These are phyloP conservation scores for Leptopilina clavipes DNA, from an alignment of 1,140 invertebrate species.

Conservation along the genomic window DNA sequence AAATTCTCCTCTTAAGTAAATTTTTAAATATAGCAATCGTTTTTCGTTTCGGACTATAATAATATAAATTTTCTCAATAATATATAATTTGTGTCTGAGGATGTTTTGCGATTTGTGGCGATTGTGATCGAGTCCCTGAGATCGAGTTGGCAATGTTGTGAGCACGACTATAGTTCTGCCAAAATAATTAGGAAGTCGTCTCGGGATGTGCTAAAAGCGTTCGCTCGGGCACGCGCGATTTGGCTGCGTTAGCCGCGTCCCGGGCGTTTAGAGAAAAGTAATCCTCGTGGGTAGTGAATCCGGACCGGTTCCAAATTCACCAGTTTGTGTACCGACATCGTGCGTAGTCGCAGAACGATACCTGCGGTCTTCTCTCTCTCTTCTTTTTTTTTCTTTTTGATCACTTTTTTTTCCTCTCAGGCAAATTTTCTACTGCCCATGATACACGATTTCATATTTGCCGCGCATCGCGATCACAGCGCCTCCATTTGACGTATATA, in stretches of 20 bases:
- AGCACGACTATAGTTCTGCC: constrained; percentile 75
- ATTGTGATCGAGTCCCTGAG: constrained; percentile 52
- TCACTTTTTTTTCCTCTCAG: not conserved
- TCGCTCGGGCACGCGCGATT: constrained; percentile 77
- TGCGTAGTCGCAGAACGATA: constrained; percentile 15
- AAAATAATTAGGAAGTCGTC: constrained; percentile 85
- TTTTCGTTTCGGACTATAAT: not conserved
- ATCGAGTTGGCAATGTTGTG: constrained; percentile 57
- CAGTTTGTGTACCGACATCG: constrained; percentile 32
- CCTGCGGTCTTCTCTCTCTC: constrained; percentile 32
- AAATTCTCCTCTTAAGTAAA: too few species aligned
- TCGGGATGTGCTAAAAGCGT: constrained; percentile 83
- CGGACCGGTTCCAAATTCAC: constrained; percentile 27
- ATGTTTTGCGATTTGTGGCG: constrained; percentile 34
- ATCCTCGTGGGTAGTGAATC: constrained; percentile 45
- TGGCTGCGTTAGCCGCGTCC: constrained; percentile 68
- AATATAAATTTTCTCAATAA: constrained; percentile 5
- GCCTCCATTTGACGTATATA: not conserved
- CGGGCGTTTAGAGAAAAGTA: constrained; percentile 66
- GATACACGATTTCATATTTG: not conserved
- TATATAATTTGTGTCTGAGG: not conserved
- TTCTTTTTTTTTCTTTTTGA: not conserved
- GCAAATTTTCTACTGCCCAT: not conserved
- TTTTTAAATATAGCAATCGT: too few species aligned
- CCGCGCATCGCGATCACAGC: constrained; percentile 22